A percentile compares a stretch with the other conserved stretches of the same genome.
These are phyloP conservation scores for Neotoxoptera formosana DNA, from an alignment of 1,140 invertebrate species.

Conservation along the genomic window DNA sequence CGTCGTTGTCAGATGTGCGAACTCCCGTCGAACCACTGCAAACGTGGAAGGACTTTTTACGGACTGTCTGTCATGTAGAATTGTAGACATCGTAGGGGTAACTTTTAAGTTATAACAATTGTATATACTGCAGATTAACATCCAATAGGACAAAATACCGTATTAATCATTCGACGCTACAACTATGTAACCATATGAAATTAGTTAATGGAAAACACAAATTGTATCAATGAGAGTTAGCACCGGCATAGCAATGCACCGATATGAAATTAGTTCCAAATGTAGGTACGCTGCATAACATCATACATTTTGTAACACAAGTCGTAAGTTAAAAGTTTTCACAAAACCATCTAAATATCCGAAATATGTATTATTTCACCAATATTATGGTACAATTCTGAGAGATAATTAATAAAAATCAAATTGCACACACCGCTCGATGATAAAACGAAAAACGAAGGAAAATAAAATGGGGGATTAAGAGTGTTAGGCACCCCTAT, in stretches of 20 bases:
- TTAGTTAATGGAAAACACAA: not conserved
- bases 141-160: not conserved
- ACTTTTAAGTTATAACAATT: not conserved
- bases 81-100: not conserved
- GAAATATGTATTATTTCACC: no score
- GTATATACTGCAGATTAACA: not conserved
- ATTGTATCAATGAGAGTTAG: not conserved
- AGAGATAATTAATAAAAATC: no score
- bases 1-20: not conserved
- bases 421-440: no score
- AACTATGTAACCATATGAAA: not conserved
- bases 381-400: no score
- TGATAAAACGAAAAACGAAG: no score
- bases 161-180: conserved; percentile 2
- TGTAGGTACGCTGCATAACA: not conserved
- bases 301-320: no score
- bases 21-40: not conserved
- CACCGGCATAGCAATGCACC: not conserved
- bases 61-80: not conserved
- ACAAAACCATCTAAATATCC: no score
- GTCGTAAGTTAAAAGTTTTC: no score
- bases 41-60: not conserved
- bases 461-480: no score
- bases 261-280: not conserved
- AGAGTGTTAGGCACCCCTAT: no score